Conservation (phyloP, 2,888 invertebrate species). For the Leucozona laternaria region DNA sequence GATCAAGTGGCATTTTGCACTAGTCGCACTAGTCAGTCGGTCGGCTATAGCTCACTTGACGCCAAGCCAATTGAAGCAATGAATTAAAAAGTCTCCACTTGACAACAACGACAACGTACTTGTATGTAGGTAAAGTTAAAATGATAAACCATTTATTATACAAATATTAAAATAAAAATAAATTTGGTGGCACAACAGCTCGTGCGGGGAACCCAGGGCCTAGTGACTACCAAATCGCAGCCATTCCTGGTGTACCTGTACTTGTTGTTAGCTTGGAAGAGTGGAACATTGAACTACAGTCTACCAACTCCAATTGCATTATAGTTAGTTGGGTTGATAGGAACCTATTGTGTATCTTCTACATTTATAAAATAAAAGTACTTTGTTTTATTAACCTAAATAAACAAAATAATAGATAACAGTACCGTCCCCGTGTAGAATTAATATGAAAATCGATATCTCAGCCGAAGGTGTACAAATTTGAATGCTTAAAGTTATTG, state of each 20-base stretch:
- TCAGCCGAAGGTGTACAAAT: background rate
- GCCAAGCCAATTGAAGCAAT: conserved; percentile 23
- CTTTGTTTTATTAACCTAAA: too few species aligned
- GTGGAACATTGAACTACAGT: too few species aligned
- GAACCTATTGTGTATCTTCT: too few species aligned
- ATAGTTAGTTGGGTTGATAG: too few species aligned
- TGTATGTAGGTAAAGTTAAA: background rate
- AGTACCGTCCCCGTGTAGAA: background rate
- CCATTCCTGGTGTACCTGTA: too few species aligned
- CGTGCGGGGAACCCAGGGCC: too few species aligned
- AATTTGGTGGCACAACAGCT: too few species aligned
- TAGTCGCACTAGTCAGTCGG: background rate
- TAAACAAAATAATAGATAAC: background rate
- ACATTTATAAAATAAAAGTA: too few species aligned
- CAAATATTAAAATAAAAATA: background rate
- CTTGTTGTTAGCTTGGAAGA: too few species aligned
- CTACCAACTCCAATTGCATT: too few species aligned
- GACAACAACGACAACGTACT: background rate
- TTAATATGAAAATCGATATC: background rate
- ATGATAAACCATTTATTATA: background rate
- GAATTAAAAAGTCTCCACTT: background rate
- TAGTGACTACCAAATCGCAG: too few species aligned
- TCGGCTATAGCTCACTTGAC: background rate
- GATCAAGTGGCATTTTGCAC: conserved; percentile 9
- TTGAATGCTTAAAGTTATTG: background rate